Percentiles rank a stretch among this genome's conserved stretches.
phyloP scores from a whole-genome alignment of 2,113 vertebrate genomes.

The Phainopepla nitens region DNA sequence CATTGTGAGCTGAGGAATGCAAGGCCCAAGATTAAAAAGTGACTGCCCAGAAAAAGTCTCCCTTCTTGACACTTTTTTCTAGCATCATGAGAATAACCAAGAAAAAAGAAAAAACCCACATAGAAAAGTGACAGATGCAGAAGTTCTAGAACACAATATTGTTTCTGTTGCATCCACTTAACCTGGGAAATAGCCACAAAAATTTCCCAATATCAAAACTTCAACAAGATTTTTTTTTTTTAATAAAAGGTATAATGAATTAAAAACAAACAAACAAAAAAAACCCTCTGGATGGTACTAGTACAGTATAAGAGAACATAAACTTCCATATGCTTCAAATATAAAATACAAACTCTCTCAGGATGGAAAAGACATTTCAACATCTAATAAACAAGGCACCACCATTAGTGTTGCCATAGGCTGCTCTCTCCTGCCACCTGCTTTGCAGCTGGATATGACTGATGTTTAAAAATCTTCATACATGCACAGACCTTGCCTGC shows the following conservation, averaged over 20 bases:
- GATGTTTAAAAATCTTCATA: not conserved
- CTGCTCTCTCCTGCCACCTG: not conserved
- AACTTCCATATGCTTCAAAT: not conserved
- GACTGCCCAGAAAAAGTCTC: not conserved
- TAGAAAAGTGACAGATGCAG: not conserved
- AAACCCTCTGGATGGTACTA: not conserved
- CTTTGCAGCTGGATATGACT: not conserved
- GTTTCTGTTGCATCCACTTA: not conserved
- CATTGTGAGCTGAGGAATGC: not conserved
- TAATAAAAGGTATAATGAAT: not conserved
- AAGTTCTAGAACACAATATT: not conserved
- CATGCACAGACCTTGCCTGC: not conserved
- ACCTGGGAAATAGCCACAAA: not conserved
- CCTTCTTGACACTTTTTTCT: not conserved
- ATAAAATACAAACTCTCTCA: not conserved
- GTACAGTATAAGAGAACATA: not conserved
- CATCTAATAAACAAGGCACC: not conserved
- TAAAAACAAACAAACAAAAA: not conserved
- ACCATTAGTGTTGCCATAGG: not conserved
- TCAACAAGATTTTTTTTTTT: not conserved
- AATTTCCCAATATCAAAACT: not conserved
- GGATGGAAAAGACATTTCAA: not conserved
- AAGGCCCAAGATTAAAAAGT: not conserved
- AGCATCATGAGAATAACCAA: not conserved
- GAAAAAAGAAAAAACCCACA: not conserved